Evolutionary conservation across 2,888 invertebrate species (phyloP).

Genomic region (Cyaniris semiargus): DNA sequence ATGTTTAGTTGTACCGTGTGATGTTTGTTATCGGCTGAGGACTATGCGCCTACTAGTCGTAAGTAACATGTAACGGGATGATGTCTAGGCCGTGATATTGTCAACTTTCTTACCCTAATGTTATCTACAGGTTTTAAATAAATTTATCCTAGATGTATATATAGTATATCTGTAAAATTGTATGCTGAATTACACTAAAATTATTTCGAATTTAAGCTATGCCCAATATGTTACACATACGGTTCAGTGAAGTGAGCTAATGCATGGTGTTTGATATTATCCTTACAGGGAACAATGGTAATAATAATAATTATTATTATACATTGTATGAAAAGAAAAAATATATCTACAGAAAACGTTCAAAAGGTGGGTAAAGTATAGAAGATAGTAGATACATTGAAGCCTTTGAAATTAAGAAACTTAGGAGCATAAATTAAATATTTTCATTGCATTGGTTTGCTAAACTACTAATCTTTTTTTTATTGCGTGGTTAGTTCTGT

Average conservation of each 20-base stretch:
- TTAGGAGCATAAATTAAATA: not conserved
- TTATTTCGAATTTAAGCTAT: not conserved
- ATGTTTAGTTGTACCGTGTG: constrained; percentile 52
- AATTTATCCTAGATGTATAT: constrained; percentile 12
- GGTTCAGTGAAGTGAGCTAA: not conserved
- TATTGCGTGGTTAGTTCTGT: not conserved
- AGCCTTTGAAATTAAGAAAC: not conserved
- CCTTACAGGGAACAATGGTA: not conserved
- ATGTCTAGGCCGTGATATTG: constrained; percentile 66
- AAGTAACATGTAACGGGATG: constrained; percentile 32
- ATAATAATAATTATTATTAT: not conserved
- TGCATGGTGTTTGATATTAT: not conserved
- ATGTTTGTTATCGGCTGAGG: constrained; percentile 59
- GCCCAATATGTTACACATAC: not conserved
- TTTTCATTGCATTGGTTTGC: not conserved
- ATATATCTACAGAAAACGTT: not conserved
- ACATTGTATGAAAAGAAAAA: not conserved
- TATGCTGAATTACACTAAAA: not conserved
- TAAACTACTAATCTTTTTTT: too few species aligned
- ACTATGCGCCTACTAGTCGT: constrained; percentile 41
- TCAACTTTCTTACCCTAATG: constrained; percentile 45
- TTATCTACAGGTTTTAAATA: constrained; percentile 21
- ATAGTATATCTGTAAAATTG: not conserved
- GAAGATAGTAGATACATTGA: not conserved
- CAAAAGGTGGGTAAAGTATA: not conserved